Evolutionary conservation across 30 jellyfish, hydroid and myxozoan genomes (phyloP), one percentile per base, ranked within the genome.

Genomic region (Cassiopea andromeda): DNA sequence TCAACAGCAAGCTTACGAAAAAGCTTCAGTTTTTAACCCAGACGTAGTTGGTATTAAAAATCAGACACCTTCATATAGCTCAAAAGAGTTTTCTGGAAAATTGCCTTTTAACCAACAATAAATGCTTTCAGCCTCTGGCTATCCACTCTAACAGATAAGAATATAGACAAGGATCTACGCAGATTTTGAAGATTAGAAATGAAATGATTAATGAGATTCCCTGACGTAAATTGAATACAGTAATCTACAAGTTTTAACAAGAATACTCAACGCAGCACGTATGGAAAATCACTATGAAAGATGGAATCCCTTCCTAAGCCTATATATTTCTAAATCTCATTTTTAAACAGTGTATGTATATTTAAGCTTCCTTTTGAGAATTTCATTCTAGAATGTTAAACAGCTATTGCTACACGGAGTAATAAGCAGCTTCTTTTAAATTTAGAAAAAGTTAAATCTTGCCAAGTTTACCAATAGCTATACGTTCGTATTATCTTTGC

Each of bases 171-270:
- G 79, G 50, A 70, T 70, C 79, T 16, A 43, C 79, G 16, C 4
- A 70, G 49, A 70, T 70, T 70, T 70, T 70, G n/a, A 70, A 70
- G 79, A 70, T 70, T 70, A 70, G 79, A 70, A 70, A 17, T 18
- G 79, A 70, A 54, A 70, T 54, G 79, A 70, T 70, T 70, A 70
- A 43, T 6, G 79, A 70, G 79, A 70, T 70, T 70, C 54, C n/a
- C 38, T 70, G 79, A 70, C 49, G 79, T 70, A 18, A 18, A 1
- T 70, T 70, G 79, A 70, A 70, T 70, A 70, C 79, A 70, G n/a
- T 43, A 70, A 70, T 70, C 79, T 70, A 43, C 50, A 70, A 64
- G 79, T 70, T 50, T 70, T 19, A 70, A 14, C 79, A 18, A 70
- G 57, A 70, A 7, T 64, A 9, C 8, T 2, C 27, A 4, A 7